Conservation (phyloP, 2,113 vertebrate genomes). For the Nycticorax nycticorax region DNA sequence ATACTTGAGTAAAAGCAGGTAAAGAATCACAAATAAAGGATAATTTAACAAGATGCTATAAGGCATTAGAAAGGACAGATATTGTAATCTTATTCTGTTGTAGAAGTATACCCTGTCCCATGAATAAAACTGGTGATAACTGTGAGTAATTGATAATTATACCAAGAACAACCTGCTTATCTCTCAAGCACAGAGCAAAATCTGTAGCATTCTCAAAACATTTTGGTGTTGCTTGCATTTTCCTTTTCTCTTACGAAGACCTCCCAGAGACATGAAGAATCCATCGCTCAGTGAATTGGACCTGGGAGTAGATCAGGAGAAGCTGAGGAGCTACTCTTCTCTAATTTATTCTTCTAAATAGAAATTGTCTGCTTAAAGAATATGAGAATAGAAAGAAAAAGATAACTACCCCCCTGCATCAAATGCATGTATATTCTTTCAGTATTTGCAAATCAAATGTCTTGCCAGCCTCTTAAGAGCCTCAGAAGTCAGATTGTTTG, state of each 20-base stretch:
- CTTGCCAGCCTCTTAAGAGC: background rate
- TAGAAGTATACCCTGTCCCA: background rate
- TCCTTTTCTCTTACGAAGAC: background rate
- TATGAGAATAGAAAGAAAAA: background rate
- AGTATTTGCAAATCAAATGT: background rate
- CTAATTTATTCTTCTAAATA: background rate
- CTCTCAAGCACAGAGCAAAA: background rate
- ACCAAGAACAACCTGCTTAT: background rate
- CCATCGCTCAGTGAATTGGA: background rate
- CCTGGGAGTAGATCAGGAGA: background rate
- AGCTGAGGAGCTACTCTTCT: background rate
- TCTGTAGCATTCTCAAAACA: background rate
- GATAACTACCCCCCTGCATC: background rate
- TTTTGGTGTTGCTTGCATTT: background rate
- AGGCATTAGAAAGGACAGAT: background rate
- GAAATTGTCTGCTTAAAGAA: background rate
- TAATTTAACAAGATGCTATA: background rate
- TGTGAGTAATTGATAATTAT: background rate
- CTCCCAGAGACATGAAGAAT: background rate
- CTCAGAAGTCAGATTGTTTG: background rate
- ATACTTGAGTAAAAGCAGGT: background rate
- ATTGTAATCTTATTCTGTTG: background rate
- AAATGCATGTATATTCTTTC: background rate
- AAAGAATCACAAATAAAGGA: background rate
- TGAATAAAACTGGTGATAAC: background rate